Conservation (phyloP, 2,888 invertebrate species). For the Cenopis cana region DNA sequence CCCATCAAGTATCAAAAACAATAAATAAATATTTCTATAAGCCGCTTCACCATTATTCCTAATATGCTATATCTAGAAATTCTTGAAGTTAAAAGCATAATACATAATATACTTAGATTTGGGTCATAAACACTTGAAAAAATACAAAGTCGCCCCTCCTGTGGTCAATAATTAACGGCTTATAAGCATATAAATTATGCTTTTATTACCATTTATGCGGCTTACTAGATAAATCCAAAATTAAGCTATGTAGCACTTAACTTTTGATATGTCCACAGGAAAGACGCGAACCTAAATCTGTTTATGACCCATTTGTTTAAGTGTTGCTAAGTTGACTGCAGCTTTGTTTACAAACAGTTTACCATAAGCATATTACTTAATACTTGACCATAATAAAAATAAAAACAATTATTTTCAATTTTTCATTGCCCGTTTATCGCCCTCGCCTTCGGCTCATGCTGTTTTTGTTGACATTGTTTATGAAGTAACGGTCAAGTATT, state of each 20-base stretch:
- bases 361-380: not conserved
- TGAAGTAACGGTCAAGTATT: not conserved
- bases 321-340: not conserved
- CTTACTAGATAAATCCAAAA: too few species aligned
- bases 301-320: slow-evolving; percentile 1
- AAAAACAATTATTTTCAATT: not conserved
- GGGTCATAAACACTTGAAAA: too few species aligned
- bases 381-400: not conserved
- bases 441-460: not conserved
- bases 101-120: too few species aligned
- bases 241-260: too few species aligned
- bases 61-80: slow-evolving; percentile 28
- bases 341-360: not conserved
- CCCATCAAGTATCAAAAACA: slow-evolving; percentile 47
- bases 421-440: not conserved
- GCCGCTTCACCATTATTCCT: slow-evolving; percentile 36
- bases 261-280: too few species aligned
- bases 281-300: too few species aligned
- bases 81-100: not conserved
- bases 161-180: too few species aligned
- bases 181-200: too few species aligned
- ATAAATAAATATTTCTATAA: slow-evolving; percentile 48
- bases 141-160: too few species aligned
- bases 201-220: too few species aligned
- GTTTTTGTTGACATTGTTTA: not conserved